Base-by-base conservation (phyloP, 2,113 vertebrate species). In the Phalacrocorax aristotelis region DNA sequence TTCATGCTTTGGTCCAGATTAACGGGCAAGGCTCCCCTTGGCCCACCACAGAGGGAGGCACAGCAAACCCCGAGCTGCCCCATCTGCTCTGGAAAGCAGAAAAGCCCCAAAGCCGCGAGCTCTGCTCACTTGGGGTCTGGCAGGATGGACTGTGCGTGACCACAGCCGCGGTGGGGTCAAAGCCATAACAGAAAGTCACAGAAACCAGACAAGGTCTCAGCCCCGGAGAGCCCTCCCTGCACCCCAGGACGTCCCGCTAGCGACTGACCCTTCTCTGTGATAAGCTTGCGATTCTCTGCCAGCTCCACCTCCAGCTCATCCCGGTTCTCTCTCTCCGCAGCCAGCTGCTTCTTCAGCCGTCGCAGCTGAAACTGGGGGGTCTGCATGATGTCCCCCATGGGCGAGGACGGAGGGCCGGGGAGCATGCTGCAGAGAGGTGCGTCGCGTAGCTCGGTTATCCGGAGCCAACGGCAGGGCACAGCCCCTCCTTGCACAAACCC, bases 281-380 rank as follows among this genome's bases (percentile, higher is more conserved):
- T n/a, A 19, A 98, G 96, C 26, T 98, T 96, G 30, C 98, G 93
- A 38, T 95, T 98, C 97, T 96, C 97, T 0, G 98, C 95, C 86
- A 99, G 77, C 93, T 99, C 99, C 55, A 97, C 96, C 93, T 99
- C 99, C 95, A 99, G 95, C 32, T 98, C 97, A 10, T 99, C 99
- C 72, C 98, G 97, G 79, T 98, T 98, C 34, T 98, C 98, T 17
- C 98, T 94, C 89, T 99, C 99, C 3, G 97, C 96, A 3, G 97
- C 97, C 89, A 99, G 95, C 92, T 99, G 98, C 86, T 98, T 98
- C 93, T 98, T 98, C 89, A 99, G 89, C 27, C 98, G 98, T 22
- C 98, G 98, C 93, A 99, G 87, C 97, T 99, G 99, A 71, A 99
- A 99, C 79, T 99, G 99, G 4, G 99, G 99, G 2, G 99, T 99